Conservation (phyloP, 1,140 invertebrate genomes). For the Artemia franciscana region DNA sequence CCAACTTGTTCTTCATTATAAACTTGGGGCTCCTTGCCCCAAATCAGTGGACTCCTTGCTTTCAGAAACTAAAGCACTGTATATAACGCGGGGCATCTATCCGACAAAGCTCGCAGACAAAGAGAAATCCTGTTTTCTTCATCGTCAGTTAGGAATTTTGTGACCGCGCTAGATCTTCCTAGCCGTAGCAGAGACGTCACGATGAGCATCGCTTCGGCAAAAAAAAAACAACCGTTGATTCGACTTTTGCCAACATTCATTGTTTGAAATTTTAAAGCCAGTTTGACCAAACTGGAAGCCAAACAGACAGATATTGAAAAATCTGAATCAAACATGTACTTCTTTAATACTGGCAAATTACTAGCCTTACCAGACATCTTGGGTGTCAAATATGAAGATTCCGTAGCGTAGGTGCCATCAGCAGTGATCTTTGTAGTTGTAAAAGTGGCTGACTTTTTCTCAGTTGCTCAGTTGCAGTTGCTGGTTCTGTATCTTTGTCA, state of each 20-base stretch:
- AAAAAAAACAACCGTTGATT: constrained; percentile 39
- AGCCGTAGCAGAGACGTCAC: constrained; percentile 66
- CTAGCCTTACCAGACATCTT: constrained; percentile 34
- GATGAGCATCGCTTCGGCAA: constrained; percentile 64
- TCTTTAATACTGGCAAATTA: constrained; percentile 49
- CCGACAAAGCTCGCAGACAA: constrained; percentile 41
- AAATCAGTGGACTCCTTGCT: constrained; percentile 52
- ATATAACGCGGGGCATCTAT: constrained; percentile 36
- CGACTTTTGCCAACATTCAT: constrained; percentile 20
- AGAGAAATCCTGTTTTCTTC: constrained; percentile 55
- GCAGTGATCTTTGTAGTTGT: constrained; percentile 48
- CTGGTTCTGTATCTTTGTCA: constrained; percentile 18
- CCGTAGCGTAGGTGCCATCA: constrained; percentile 94
- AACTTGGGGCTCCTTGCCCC: constrained; percentile 60
- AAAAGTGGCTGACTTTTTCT: constrained; percentile 10
- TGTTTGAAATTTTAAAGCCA: constrained; percentile 47
- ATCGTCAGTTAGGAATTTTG: constrained; percentile 78
- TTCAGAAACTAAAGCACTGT: constrained; percentile 46
- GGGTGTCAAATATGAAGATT: constrained; percentile 76
- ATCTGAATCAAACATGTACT: constrained; percentile 73
- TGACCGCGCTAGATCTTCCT: constrained; percentile 42
- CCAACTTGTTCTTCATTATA: constrained; percentile 58
- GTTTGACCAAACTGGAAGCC: constrained; percentile 70
- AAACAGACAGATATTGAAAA: constrained; percentile 86
- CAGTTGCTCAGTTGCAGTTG: constrained; percentile 11